Conservation (phyloP, 2,888 invertebrate species). For the Ophion ellenae region DNA sequence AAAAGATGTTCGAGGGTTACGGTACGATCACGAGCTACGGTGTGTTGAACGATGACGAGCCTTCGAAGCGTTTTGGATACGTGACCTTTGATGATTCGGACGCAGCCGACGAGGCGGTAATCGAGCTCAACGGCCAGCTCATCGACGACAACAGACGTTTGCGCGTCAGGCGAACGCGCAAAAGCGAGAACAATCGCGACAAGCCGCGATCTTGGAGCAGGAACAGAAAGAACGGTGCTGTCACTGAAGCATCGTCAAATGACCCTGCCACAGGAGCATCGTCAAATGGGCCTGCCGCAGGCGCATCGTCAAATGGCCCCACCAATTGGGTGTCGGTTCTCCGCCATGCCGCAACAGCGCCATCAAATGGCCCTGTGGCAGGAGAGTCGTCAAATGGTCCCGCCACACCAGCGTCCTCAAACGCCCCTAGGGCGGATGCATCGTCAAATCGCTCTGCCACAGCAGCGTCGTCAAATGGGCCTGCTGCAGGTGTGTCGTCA, state of each 20-base stretch:
- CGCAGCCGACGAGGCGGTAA: constrained; percentile 96
- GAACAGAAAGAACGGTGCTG: constrained; percentile 87
- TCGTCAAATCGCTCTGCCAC: background rate
- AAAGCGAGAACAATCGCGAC: constrained; percentile 86
- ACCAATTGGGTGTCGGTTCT: no score
- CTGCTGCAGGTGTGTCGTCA: no score
- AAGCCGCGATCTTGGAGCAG: constrained; percentile 93
- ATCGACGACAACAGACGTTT: constrained; percentile 92
- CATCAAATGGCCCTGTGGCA: no score
- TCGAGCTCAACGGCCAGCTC: constrained; percentile 95
- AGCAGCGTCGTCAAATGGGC: no score
- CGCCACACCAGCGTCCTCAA: no score
- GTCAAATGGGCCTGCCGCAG: background rate
- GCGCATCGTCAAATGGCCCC: no score
- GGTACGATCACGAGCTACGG: constrained; percentile 96
- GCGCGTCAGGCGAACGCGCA: constrained; percentile 98
- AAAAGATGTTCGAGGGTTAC: constrained; percentile 95
- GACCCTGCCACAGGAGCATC: background rate
- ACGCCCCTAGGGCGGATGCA: background rate
- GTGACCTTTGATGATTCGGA: constrained; percentile 99
- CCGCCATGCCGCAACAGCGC: no score
- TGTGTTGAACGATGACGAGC: constrained; percentile 96
- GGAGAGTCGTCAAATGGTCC: no score
- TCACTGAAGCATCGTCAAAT: background rate
- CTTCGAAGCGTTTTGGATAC: constrained; percentile 98